Percentiles rank a stretch among this genome's conserved stretches.
Conservation (phyloP, 2,797 vertebrate species). For the Rhincodon typus region DNA sequence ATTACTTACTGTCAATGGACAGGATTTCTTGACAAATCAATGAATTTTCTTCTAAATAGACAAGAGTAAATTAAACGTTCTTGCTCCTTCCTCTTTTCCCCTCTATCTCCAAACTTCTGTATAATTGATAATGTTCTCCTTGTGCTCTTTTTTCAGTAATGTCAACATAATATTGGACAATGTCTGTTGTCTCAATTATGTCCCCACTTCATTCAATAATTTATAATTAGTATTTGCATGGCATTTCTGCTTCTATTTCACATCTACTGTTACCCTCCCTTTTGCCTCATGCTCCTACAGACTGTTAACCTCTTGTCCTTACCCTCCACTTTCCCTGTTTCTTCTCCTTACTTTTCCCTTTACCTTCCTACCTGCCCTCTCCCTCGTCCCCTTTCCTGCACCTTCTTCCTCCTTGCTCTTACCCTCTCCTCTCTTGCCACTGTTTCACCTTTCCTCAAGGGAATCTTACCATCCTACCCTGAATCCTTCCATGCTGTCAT, state of each 20-base stretch:
- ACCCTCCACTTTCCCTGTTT: background rate
- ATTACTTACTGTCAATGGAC: slow-evolving; percentile 50
- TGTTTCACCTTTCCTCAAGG: background rate
- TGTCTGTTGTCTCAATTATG: background rate
- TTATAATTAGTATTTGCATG: background rate
- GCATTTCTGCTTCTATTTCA: slow-evolving; percentile 30
- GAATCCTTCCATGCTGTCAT: too few species aligned
- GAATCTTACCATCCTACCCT: background rate
- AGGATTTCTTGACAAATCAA: slow-evolving; percentile 53
- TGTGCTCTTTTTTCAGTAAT: background rate
- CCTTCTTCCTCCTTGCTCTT: background rate
- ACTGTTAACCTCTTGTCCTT: background rate
- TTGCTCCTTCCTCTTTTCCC: slow-evolving; percentile 40
- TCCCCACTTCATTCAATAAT: background rate
- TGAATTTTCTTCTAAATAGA: slow-evolving; percentile 47
- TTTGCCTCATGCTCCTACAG: slow-evolving; percentile 39
- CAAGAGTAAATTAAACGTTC: slow-evolving; percentile 40
- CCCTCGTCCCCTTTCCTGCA: background rate
- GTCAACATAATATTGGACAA: background rate
- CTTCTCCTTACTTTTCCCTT: background rate
- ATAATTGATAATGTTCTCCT: slow-evolving; percentile 53
- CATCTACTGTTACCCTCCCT: slow-evolving; percentile 39
- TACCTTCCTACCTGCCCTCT: background rate
- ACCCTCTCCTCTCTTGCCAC: background rate
- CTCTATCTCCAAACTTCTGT: slow-evolving; percentile 50